Evolutionary conservation across 2,113 vertebrate genomes (phyloP).

Genomic region (Halichoeres trimaculatus): DNA sequence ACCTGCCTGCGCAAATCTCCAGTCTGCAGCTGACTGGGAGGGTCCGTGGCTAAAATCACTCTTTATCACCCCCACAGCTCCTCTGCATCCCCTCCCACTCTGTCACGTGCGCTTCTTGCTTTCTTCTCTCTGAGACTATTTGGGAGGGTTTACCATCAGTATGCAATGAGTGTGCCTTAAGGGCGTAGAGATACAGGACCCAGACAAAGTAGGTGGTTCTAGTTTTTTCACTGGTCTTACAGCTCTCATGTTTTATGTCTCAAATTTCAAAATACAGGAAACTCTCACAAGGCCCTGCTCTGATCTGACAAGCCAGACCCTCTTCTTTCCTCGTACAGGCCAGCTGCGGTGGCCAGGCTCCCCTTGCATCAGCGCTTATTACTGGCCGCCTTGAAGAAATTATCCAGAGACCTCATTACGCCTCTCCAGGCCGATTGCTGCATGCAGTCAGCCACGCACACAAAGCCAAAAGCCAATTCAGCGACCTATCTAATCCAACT

Average conservation of each 20-base stretch:
- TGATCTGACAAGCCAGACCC: constrained; percentile 35
- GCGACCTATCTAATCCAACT: constrained; percentile 50
- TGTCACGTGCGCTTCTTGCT: constrained; percentile 67
- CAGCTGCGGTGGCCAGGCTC: constrained; percentile 64
- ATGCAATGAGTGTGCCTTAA: constrained; percentile 55
- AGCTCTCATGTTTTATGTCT: constrained; percentile 50
- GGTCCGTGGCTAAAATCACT: constrained; percentile 62
- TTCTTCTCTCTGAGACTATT: constrained; percentile 44
- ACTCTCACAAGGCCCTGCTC: constrained; percentile 52
- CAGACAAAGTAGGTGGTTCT: constrained; percentile 67
- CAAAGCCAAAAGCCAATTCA: constrained; percentile 51
- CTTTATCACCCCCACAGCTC: constrained; percentile 59
- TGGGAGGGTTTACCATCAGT: constrained; percentile 70
- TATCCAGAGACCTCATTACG: constrained; percentile 68
- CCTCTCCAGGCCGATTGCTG: constrained; percentile 48
- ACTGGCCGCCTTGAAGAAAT: constrained; percentile 60
- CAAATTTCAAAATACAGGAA: constrained; percentile 72
- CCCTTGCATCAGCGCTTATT: constrained; percentile 57
- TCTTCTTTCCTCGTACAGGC: constrained; percentile 21
- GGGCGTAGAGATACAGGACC: constrained; percentile 46
- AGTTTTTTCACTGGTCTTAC: constrained; percentile 47
- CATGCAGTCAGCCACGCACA: constrained; percentile 49
- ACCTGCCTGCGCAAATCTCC: constrained; percentile 77
- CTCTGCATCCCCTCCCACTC: constrained; percentile 56
- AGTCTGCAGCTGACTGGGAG: constrained; percentile 72